Percentiles rank a stretch among this genome's conserved stretches.
These are phyloP conservation scores for Microctenopoma lineatum DNA, from an alignment of 2,797 vertebrate genomes.

Conservation along the genomic window DNA sequence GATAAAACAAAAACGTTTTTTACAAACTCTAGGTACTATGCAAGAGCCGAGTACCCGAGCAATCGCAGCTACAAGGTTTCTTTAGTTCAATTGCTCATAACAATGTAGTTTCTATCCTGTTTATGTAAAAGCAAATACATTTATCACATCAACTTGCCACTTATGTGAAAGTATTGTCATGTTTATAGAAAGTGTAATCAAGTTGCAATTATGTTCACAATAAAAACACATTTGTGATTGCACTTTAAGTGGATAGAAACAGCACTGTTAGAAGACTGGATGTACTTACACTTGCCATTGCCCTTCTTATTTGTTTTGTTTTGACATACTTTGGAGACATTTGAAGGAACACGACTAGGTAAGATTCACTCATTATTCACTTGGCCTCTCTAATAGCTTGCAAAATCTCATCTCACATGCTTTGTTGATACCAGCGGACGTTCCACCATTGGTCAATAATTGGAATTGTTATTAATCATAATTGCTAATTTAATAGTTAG, in stretches of 20 bases:
- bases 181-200: no score
- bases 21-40: no score
- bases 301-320: not conserved
- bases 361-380: slow-evolving; percentile 1
- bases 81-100: not conserved
- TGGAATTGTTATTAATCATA: slow-evolving; percentile 21
- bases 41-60: no score
- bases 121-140: not conserved
- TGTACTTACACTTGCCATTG: no score
- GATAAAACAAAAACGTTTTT: no score
- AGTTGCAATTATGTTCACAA: no score
- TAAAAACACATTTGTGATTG: no score
- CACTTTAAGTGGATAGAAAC: no score
- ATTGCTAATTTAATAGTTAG: slow-evolving; percentile 30
- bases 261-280: no score
- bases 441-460: slow-evolving; percentile 7
- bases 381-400: not conserved
- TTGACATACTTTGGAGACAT: not conserved
- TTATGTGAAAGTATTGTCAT: no score
- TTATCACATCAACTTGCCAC: not conserved
- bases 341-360: not conserved
- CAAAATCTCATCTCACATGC: not conserved
- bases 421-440: slow-evolving; percentile 2
- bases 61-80: no score
- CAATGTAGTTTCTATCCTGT: not conserved